These are phyloP conservation scores for Entelurus aequoreus DNA, from an alignment of 2,113 vertebrate species.

Conservation along the genomic window DNA sequence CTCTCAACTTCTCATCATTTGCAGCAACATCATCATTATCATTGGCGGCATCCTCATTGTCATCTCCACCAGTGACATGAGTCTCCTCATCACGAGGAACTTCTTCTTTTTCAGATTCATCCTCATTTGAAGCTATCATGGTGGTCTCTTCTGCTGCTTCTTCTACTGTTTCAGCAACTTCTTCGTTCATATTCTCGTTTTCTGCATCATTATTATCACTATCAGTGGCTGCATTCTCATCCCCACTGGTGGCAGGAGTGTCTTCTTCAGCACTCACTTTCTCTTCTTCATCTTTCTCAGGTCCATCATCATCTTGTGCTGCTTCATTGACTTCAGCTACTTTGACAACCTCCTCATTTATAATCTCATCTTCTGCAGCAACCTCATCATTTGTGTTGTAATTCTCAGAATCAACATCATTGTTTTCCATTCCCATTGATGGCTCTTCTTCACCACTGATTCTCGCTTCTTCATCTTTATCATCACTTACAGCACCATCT, in stretches of 20 bases:
- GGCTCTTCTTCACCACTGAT: constrained; percentile 4
- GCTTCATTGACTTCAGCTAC: not conserved
- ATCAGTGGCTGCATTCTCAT: not conserved
- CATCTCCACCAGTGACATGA: constrained; percentile 1
- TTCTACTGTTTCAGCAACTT: not conserved
- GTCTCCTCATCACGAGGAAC: not conserved
- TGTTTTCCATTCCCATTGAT: not conserved
- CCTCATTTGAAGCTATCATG: not conserved
- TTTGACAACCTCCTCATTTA: not conserved
- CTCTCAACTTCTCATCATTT: not conserved
- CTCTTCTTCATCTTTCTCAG: constrained; percentile 5
- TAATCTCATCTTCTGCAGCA: not conserved
- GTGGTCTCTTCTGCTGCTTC: constrained; percentile 1
- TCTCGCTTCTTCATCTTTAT: constrained; percentile 5
- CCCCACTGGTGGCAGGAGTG: not conserved
- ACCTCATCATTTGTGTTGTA: constrained; percentile 16
- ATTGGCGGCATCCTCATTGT: not conserved
- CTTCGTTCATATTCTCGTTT: not conserved
- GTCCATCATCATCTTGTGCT: constrained; percentile 14
- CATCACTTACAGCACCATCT: not conserved
- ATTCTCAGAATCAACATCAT: constrained; percentile 14
- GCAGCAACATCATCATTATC: constrained; percentile 7
- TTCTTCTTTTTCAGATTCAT: constrained; percentile 16
- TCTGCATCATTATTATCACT: too few relatives aligned
- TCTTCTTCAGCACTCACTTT: not conserved